A percentile compares a stretch with the other conserved stretches of the same genome.
Evolutionary conservation across 2,797 vertebrate genomes (phyloP).

Genomic region (Melanotaenia pygmaea): DNA sequence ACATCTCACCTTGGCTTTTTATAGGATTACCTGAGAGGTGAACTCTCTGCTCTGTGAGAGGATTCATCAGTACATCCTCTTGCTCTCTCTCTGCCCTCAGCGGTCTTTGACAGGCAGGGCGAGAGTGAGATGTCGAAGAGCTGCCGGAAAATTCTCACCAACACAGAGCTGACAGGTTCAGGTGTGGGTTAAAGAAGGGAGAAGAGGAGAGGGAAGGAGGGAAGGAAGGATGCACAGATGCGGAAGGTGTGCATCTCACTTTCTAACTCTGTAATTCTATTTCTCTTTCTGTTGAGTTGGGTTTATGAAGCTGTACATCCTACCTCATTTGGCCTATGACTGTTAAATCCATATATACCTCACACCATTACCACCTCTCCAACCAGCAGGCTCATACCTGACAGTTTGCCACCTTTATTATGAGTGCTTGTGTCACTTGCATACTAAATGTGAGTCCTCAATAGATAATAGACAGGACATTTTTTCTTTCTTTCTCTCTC

Average conservation of each 20-base stretch:
- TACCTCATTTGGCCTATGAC: conserved; percentile 62
- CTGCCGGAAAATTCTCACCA: conserved; percentile 75
- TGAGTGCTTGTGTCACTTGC: conserved; percentile 49
- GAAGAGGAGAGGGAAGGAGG: conserved; percentile 54
- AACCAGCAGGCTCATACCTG: conserved; percentile 46
- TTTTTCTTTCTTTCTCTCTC: neutral
- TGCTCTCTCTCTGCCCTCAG: conserved; percentile 71
- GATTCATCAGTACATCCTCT: conserved; percentile 75
- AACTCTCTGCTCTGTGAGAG: conserved; percentile 80
- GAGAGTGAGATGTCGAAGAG: conserved; percentile 82
- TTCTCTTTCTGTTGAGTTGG: conserved; percentile 49
- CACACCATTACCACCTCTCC: conserved; percentile 60
- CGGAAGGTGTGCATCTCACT: conserved; percentile 41
- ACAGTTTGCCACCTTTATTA: conserved; percentile 58
- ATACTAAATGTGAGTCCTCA: conserved; percentile 40
- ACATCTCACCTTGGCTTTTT: conserved; percentile 85
- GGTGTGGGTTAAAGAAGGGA: conserved; percentile 75
- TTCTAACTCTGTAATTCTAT: conserved; percentile 50
- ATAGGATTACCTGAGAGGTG: conserved; percentile 85
- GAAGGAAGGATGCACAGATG: conserved; percentile 41
- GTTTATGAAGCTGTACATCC: conserved; percentile 65
- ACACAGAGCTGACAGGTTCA: conserved; percentile 78
- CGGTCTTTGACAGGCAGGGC: conserved; percentile 79
- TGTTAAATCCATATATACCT: conserved; percentile 67
- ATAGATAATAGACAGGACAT: conserved; percentile 27